Conservation (phyloP, 2,888 invertebrate species). For the Drosophila yooni region DNA sequence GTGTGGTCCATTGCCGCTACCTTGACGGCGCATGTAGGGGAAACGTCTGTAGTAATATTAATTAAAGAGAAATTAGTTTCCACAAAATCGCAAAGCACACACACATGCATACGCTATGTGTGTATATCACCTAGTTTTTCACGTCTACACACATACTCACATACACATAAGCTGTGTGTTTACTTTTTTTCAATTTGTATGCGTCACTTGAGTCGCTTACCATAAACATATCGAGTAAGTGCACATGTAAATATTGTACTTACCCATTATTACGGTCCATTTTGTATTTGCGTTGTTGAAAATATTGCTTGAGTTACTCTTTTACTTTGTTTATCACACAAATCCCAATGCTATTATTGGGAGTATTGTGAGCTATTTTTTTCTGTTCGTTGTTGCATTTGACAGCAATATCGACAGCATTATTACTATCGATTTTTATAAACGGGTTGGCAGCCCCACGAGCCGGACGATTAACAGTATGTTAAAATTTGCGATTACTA, state of each 20-base stretch:
- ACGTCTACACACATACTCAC: conserved; percentile 4
- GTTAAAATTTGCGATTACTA: conserved; percentile 1
- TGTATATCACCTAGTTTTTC: conserved; percentile 31
- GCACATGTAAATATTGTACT: conserved; percentile 36
- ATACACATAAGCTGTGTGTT: conserved; percentile 34
- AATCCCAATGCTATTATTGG: conserved; percentile 59
- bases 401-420: conserved; percentile 28
- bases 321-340: conserved; percentile 66
- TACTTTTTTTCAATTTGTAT: conserved; percentile 57
- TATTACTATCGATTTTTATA: conserved; percentile 10
- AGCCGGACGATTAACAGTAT: conserved; percentile 16
- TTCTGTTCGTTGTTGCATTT: conserved; percentile 57
- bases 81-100: conserved; percentile 15
- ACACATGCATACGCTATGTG: conserved; percentile 1
- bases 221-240: conserved; percentile 11
- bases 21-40: conserved; percentile 83
- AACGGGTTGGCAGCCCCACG: conserved; percentile 22
- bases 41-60: conserved; percentile 72
- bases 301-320: conserved; percentile 37
- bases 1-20: conserved; percentile 69
- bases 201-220: conserved; percentile 39
- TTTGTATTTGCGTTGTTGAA: conserved; percentile 40
- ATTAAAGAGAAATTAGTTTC: conserved; percentile 23
- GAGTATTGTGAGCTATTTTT: conserved; percentile 56
- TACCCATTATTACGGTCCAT: conserved; percentile 84